Evolutionary conservation across 2,797 vertebrate species (phyloP).

Genomic region (Erethizon dorsatum): DNA sequence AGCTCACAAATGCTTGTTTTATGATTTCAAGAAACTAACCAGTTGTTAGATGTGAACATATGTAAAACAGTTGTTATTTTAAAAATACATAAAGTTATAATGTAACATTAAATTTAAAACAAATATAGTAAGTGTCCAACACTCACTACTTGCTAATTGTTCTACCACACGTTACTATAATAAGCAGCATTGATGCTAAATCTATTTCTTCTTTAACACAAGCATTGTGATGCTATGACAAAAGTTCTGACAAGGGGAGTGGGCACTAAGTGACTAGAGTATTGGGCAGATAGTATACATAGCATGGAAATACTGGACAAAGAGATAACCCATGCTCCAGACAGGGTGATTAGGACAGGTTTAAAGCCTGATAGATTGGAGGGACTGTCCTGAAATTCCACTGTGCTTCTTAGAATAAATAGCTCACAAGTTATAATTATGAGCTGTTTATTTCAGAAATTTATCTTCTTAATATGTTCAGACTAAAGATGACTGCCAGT

Average conservation of each 20-base stretch:
- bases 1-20: not conserved
- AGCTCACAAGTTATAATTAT: not conserved
- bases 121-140: not conserved
- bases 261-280: accelerated
- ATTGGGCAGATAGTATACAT: too few relatives aligned
- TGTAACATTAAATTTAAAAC: not conserved
- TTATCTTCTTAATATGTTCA: not conserved
- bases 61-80: not conserved
- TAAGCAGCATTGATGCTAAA: not conserved
- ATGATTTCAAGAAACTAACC: not conserved
- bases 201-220: not conserved
- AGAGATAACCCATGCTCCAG: not conserved
- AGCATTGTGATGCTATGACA: not conserved
- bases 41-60: not conserved
- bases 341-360: not conserved
- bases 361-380: not conserved
- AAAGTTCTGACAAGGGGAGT: too few relatives aligned
- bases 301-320: too few relatives aligned
- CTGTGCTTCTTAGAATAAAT: not conserved
- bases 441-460: not conserved
- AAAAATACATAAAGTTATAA: not conserved
- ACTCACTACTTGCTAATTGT: not conserved
- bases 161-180: not conserved
- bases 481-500: too few relatives aligned
- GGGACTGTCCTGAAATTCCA: not conserved